These are phyloP conservation scores for Drosophila putrida DNA, from an alignment of 2,888 invertebrate species.

Conservation along the genomic window DNA sequence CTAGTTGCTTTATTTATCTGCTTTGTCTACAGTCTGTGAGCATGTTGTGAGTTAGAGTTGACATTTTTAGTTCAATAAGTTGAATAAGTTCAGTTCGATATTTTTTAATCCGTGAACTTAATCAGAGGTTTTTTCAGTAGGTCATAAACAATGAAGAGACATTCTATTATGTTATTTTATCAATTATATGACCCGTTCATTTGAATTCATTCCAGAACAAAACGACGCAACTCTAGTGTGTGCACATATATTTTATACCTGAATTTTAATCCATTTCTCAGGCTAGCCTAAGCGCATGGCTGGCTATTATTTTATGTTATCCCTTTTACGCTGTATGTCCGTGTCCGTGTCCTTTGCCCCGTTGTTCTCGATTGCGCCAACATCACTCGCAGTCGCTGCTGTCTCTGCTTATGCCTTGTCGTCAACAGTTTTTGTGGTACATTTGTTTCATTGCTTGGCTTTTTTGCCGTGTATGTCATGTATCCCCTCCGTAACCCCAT, in stretches of 20 bases:
- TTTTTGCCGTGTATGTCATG: slow-evolving; percentile 64
- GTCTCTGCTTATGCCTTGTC: slow-evolving; percentile 59
- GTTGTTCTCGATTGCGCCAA: slow-evolving; percentile 38
- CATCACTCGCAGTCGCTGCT: slow-evolving; percentile 47
- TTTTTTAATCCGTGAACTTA: no score
- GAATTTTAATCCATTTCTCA: slow-evolving; percentile 72
- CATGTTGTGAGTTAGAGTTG: slow-evolving; percentile 13
- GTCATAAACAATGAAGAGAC: no score
- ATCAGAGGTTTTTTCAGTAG: no score
- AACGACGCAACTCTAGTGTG: neutral
- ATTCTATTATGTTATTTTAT: no score
- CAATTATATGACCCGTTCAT: no score
- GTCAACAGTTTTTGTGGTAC: slow-evolving; percentile 80
- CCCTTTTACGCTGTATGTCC: slow-evolving; percentile 69
- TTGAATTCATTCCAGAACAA: no score
- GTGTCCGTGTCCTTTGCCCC: slow-evolving; percentile 36
- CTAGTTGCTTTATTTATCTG: slow-evolving; percentile 4
- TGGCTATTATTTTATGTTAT: slow-evolving; percentile 76
- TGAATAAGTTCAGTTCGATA: no score
- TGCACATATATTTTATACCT: slow-evolving; percentile 63
- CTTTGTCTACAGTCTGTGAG: neutral
- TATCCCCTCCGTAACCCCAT: slow-evolving; percentile 20
- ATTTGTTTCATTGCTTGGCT: slow-evolving; percentile 78
- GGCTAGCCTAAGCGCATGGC: slow-evolving; percentile 47
- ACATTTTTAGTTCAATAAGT: no score